Base-by-base conservation (phyloP, 1,140 invertebrate species). In the Lerema accius region DNA sequence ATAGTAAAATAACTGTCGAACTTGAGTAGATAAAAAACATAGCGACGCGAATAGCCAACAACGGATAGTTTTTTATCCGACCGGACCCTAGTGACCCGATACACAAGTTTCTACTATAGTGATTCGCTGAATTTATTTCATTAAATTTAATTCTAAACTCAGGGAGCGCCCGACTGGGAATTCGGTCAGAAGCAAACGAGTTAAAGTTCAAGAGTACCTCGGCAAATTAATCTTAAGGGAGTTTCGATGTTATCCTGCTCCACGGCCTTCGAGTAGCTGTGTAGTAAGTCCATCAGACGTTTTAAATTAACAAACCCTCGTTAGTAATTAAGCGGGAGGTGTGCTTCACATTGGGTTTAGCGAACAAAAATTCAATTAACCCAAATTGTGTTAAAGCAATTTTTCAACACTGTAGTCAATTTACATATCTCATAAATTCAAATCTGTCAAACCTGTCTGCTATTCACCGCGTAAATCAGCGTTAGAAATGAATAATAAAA, bases 151-250 rank as follows among this genome's bases (percentile, higher is more conserved):
- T 87, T 85, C 75, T 84, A 78, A 84, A 86, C 78, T 83, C 67
- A 67, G 78, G 83, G 80, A 80, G 73, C 68, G 67, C 76, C 71
- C 82, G 63, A 62, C 64, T 76, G 80, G 80, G 84, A 85, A 88
- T 88, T 88, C 79, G 87, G 87, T 81, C 83, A 82, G 84, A 86
- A 71, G 75, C 81, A 79, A 86, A 85, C 80, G 86, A 89, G 87
- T 89, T 88, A 85, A 88, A 90, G 83, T 87, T 90, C 78, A 80
- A 68, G 71, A 83, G 82, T 81, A 87, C 73, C 70, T 78, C 69
- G 73, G 68, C 77, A 90, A 90, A 90, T 90, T 90, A 90, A 89
- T 89, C 87, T 90, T 90, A 81, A 86, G 87, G 84, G 87, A 90
- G 84, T 88, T 88, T 84, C 82, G 83, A 86, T 84, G 86, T 85